Percentiles rank a stretch among this genome's conserved stretches.
Conservation (phyloP, 2,797 vertebrate species). For the Sardinella longiceps region DNA sequence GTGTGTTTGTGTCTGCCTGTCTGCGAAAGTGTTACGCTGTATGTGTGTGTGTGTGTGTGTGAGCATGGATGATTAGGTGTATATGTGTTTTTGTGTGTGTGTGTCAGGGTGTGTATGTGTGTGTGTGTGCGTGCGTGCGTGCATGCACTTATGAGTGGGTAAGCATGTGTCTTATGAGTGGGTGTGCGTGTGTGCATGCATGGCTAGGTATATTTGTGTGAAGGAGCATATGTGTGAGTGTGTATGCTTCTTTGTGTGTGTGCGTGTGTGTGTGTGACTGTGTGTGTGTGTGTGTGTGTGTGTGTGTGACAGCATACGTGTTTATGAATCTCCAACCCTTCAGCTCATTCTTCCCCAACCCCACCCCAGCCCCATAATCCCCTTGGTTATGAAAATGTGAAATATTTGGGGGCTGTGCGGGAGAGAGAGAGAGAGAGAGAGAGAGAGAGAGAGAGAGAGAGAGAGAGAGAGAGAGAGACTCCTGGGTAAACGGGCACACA, state of each 20-base stretch:
- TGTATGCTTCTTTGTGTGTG: not conserved
- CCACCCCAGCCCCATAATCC: conserved; percentile 45
- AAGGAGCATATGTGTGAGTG: not conserved
- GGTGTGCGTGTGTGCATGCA: not conserved
- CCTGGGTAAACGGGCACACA: conserved; percentile 59
- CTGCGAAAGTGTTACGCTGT: not conserved
- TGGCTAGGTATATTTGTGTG: not conserved
- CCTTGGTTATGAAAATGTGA: conserved; percentile 65
- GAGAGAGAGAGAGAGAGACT: conserved; percentile 50
- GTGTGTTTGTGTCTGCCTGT: not conserved
- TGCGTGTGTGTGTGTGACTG: not conserved
- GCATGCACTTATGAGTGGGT: not conserved
- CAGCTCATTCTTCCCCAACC: not conserved
- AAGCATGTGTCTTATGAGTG: not conserved
- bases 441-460: conserved; percentile 51
- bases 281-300: not conserved
- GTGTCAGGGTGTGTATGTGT: not conserved
- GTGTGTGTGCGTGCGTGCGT: conserved; percentile 25
- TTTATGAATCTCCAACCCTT: not conserved
- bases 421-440: conserved; percentile 31
- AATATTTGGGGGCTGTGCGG: conserved; percentile 69
- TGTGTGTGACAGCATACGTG: not conserved
- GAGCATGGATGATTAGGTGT: not conserved
- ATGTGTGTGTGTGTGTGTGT: not conserved
- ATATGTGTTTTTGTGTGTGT: not conserved